Conservation (phyloP, 1,140 invertebrate genomes). For the Tetranychus urticae region DNA sequence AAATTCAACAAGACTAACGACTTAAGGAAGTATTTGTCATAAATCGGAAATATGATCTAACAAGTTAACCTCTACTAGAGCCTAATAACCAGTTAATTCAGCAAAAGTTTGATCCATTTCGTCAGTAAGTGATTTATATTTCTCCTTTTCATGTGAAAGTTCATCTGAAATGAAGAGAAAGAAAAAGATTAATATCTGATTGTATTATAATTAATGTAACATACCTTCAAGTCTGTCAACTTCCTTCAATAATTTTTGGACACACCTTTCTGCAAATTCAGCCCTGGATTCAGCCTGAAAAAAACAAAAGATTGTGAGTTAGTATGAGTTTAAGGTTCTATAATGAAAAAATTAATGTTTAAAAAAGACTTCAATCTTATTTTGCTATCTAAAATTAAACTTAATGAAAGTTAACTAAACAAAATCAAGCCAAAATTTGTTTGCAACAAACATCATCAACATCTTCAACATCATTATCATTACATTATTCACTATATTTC, state of each 20-base stretch:
- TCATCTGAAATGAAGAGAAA: constrained; percentile 58
- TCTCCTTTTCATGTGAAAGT: constrained; percentile 90
- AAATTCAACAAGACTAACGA: no score
- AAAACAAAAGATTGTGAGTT: background rate
- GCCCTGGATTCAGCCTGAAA: constrained; percentile 1
- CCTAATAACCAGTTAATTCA: constrained; percentile 55
- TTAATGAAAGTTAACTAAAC: no score
- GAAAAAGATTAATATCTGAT: background rate
- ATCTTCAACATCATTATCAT: no score
- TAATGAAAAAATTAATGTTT: background rate
- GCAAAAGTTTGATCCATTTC: constrained; percentile 93
- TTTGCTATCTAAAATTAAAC: no score
- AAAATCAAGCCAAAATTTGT: no score
- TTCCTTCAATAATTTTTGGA: constrained; percentile 5
- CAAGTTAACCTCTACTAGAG: no score
- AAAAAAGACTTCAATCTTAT: no score
- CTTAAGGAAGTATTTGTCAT: no score
- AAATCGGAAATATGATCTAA: no score
- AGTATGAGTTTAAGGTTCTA: no score
- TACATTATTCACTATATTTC: no score
- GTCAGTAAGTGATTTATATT: constrained; percentile 96
- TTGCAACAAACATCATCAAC: no score
- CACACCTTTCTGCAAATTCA: constrained; percentile 5
- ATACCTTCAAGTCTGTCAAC: constrained; percentile 92
- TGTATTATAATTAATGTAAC: background rate